Evolutionary conservation across 2,113 vertebrate genomes (phyloP), one percentile per base, ranked within the genome.

Genomic region (Camelus dromedarius): DNA sequence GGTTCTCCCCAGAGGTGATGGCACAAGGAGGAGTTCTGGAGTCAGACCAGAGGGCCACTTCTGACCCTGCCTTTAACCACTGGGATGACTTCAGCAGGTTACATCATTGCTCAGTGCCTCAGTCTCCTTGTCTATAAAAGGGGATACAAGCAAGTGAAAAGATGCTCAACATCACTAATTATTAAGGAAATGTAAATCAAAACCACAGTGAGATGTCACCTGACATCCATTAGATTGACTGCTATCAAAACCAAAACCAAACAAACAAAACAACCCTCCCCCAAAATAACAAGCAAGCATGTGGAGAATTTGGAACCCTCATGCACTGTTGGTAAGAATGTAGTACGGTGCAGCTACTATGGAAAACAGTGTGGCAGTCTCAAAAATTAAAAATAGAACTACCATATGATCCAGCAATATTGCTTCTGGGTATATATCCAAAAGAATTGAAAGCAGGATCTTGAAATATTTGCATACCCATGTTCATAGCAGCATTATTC

Each of bases 331-430:
- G 2, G 14, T 58, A n/a, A 26, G 48, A 54, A 24, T 30, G 12
- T 48, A 48, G 42, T 60, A 66, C 46, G 82, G 56, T 30, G 3
- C 42, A 62, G 52, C 52, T 58, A 38, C 64, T 54, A 5, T 75
- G 76, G n/a, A 69, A 93, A 73, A 54, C 26, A 79, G 56, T 56
- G 30, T 67, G 16, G n/a, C 7, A 9, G 48, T 54, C 24, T 79
- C 50, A 87, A 70, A 93, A 66, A 60, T 75, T 83, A 66, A 93
- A 90, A 95, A 32, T 56, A 85, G 38, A 73, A 67, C 66, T 56
- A 28, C 9, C 26, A 2, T 64, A 46, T 75, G 52, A 60, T 69
- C 69, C 32, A 30, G 15, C 32, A 75, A 32, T 52, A 50, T 42
- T 14, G 82, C 46, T 70, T 94, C 42, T 72, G 35, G 8, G 26